phyloP scores from a whole-genome alignment of 1,140 invertebrate genomes.

The Drosophila nebulosa region DNA sequence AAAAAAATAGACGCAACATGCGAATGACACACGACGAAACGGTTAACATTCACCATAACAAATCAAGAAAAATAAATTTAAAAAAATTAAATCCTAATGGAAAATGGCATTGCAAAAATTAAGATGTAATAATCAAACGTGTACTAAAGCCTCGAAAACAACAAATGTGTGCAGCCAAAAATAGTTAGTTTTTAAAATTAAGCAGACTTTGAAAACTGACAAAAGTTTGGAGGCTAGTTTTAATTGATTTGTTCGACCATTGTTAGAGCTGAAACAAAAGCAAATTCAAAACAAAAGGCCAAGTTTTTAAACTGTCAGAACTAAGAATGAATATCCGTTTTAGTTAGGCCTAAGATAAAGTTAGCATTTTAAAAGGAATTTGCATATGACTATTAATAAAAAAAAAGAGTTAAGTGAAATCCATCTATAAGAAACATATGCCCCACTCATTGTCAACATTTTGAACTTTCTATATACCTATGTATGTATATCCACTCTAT shows the following conservation, averaged over 20 bases:
- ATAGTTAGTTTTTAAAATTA: constrained; percentile 29
- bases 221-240: constrained; percentile 38
- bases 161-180: constrained; percentile 44
- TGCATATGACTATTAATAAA: constrained; percentile 33
- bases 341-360: constrained; percentile 10
- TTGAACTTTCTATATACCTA: constrained; percentile 61
- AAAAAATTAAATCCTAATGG: constrained; percentile 56
- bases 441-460: constrained; percentile 34
- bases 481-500: constrained; percentile 14
- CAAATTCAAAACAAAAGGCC: constrained; percentile 15
- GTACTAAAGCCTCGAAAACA: constrained; percentile 60
- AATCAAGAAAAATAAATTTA: constrained; percentile 20
- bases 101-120: background rate
- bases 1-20: constrained; percentile 20
- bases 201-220: constrained; percentile 27
- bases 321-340: constrained; percentile 37
- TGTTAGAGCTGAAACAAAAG: constrained; percentile 43
- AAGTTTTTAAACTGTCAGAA: constrained; percentile 36
- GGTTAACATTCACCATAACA: constrained; percentile 55
- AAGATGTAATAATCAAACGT: too few species aligned
- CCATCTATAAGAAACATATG: constrained; percentile 47
- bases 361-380: constrained; percentile 28
- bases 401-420: constrained; percentile 48
- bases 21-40: constrained; percentile 56
- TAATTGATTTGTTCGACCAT: constrained; percentile 68